A percentile compares a stretch with the other conserved stretches of the same genome.
These are phyloP conservation scores for Circaetus gallicus DNA, from an alignment of 2,113 vertebrate species.

Conservation along the genomic window DNA sequence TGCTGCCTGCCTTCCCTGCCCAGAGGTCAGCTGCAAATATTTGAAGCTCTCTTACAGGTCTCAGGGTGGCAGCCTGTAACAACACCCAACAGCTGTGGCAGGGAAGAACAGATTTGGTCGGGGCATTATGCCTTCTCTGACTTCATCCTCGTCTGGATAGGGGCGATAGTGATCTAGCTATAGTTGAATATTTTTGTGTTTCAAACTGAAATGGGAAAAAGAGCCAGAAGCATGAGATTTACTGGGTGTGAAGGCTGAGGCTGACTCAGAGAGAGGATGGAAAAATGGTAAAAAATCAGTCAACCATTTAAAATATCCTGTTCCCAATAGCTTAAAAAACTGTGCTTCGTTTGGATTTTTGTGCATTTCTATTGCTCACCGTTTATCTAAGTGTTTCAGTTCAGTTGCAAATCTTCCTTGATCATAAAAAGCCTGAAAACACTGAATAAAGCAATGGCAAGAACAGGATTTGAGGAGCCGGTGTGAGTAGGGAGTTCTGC, in stretches of 20 bases:
- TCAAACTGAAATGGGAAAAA: not conserved
- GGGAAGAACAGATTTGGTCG: fast-evolving
- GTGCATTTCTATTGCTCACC: not conserved
- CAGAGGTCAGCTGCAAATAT: not conserved
- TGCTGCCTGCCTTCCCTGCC: not conserved
- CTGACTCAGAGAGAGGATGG: constrained; percentile 13
- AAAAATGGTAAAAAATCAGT: not conserved
- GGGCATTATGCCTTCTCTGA: not conserved
- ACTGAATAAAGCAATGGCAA: not conserved
- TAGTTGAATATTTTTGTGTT: not conserved
- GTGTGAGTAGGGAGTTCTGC: not conserved
- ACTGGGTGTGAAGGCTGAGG: not conserved
- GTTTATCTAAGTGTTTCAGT: not conserved
- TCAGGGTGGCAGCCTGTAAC: not conserved
- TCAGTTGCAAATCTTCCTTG: not conserved
- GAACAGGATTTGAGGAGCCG: not conserved
- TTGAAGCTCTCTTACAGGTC: not conserved
- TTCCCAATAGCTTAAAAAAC: not conserved
- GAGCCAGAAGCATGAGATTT: not conserved
- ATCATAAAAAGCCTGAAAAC: not conserved
- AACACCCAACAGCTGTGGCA: not conserved
- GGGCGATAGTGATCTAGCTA: not conserved
- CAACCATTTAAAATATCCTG: not conserved
- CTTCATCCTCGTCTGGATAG: not conserved
- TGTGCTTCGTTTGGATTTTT: not conserved